Conservation (phyloP, 2,113 vertebrate genomes). For the Rhinolophus sinicus region DNA sequence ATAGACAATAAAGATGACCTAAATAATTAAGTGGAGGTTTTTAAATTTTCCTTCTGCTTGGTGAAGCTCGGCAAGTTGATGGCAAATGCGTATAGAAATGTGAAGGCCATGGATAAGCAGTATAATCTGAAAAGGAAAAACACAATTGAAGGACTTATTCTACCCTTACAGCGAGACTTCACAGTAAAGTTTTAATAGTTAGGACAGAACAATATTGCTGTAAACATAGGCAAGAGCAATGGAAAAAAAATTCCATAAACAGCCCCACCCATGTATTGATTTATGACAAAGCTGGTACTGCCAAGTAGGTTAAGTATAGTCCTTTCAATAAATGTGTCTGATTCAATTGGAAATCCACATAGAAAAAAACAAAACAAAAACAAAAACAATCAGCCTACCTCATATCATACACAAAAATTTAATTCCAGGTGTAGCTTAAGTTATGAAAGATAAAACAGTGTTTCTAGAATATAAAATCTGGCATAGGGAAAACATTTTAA, state of each 20-base stretch:
- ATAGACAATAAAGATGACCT: background rate
- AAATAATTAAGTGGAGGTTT: background rate
- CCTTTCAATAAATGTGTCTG: background rate
- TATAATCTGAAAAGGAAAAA: background rate
- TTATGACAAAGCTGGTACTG: background rate
- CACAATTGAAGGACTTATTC: background rate
- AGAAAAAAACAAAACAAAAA: background rate
- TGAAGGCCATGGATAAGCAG: background rate
- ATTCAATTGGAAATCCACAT: background rate
- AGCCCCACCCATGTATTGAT: background rate
- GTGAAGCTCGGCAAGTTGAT: background rate
- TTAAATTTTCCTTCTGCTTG: background rate
- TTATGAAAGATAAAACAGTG: background rate
- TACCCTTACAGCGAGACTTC: background rate
- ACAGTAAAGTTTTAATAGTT: background rate
- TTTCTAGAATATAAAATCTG: background rate
- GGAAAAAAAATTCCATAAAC: background rate
- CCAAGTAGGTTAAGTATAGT: background rate
- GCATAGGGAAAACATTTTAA: background rate
- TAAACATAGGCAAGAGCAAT: background rate
- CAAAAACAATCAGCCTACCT: background rate
- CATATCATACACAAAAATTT: background rate
- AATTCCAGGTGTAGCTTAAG: background rate
- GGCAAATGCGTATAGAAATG: background rate
- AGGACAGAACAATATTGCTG: background rate